Evolutionary conservation across 2,888 invertebrate species (phyloP), one percentile per base, ranked within the genome.

Genomic region (Macrophya alboannulata): DNA sequence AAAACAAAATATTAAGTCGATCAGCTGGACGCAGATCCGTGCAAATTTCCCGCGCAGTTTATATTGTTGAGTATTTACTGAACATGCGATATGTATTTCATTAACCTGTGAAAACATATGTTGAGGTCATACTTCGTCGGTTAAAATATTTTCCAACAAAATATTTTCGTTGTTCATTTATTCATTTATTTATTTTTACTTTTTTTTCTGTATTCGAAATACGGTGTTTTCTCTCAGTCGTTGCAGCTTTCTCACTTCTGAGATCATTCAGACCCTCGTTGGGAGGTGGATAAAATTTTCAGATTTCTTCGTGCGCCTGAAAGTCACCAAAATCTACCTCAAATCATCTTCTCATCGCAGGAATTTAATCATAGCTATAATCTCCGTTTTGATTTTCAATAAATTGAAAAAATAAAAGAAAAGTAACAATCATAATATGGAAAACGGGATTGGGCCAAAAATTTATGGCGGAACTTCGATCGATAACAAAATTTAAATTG

Each of bases 261-360:
- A 55, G n/a, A 55, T n/a, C 55, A 55, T n/a, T 55, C 55, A 55
- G 55, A n/a, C n/a, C n/a, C 55, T n/a, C 55, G n/a, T 55, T 55
- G 17, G 6, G 55, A n/a, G 2, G n/a, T 55, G 8, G 55, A 55
- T 55, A n/a, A n/a, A 55, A 55, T 17, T n/a, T 8, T 8, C 3
- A n/a, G 6, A 51, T 51, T 17, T 51, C 51, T 51, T 17, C 5
- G 51, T 51, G 17, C 1, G n/a, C n/a, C 55, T 8, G 55, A n/a
- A 5, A 55, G n/a, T 55, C 8, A 0, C 8, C n/a, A 8, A 4
- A 15, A n/a, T 31, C 31, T 31, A 31, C 3, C 31, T 31, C 3
- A 31, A 31, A 31, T 31, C 31, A 3, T 31, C 31, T 1, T 31
- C 3, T 3, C 31, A 31, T 31, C 1, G 1, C 31, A 31, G 31